Conservation (phyloP, 2,888 invertebrate species). For the Parnassius mnemosyne region DNA sequence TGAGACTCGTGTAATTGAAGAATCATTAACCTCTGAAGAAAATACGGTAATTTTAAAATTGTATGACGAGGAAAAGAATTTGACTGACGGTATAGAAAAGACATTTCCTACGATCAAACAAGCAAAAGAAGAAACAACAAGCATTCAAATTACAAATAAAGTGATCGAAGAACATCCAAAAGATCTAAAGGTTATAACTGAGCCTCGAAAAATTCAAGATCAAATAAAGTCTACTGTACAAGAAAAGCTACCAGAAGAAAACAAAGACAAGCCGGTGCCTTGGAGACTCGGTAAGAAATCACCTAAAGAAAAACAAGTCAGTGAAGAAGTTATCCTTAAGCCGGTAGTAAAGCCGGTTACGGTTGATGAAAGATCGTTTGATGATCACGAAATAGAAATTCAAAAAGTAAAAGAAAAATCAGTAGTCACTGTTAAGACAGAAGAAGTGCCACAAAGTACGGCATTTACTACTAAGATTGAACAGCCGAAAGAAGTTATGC, state of each 20-base stretch:
- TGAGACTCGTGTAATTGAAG: slow-evolving; percentile 67
- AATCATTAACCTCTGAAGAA: slow-evolving; percentile 79
- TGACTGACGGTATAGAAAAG: too few species aligned
- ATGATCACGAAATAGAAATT: slow-evolving; percentile 63
- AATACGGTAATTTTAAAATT: slow-evolving; percentile 78
- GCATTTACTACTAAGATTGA: neutral
- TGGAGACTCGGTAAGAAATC: slow-evolving; percentile 44
- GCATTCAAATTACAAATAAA: too few species aligned
- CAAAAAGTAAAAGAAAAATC: slow-evolving; percentile 19
- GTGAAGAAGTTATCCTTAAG: slow-evolving; percentile 51
- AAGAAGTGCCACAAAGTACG: neutral
- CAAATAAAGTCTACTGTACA: neutral
- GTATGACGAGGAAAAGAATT: slow-evolving; percentile 42
- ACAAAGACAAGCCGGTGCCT: slow-evolving; percentile 51
- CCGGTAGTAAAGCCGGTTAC: slow-evolving; percentile 47
- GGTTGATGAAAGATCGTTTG: slow-evolving; percentile 42
- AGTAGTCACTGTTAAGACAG: neutral
- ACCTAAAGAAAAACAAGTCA: slow-evolving; percentile 44
- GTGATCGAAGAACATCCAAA: too few species aligned
- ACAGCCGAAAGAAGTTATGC: slow-evolving; percentile 35
- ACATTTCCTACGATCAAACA: too few species aligned
- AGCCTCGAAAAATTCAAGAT: neutral
- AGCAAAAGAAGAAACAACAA: too few species aligned
- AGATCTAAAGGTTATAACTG: slow-evolving; percentile 33
- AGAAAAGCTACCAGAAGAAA: slow-evolving; percentile 42